Percentiles rank a stretch among this genome's conserved stretches.
Conservation (phyloP, 2,113 vertebrate genomes). For the Saguinus imperator region DNA sequence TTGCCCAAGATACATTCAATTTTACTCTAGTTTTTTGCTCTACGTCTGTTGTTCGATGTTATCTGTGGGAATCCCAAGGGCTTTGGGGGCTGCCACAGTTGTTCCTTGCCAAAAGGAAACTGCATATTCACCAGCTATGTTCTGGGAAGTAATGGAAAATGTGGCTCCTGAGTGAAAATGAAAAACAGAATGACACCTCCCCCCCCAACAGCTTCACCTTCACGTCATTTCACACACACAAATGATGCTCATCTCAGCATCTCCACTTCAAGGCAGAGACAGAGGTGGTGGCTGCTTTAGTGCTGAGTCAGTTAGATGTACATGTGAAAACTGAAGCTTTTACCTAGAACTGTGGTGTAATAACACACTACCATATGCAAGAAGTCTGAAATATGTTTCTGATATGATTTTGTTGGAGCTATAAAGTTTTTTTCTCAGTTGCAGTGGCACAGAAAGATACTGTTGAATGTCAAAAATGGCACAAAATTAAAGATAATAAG, state of each 20-base stretch:
- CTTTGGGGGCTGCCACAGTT: background rate
- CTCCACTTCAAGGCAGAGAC: background rate
- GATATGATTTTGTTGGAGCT: background rate
- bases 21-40: slow-evolving; percentile 39
- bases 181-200: background rate
- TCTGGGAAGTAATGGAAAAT: slow-evolving; percentile 12
- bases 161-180: slow-evolving; percentile 44
- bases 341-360: background rate
- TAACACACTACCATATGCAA: background rate
- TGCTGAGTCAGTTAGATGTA: background rate
- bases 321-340: background rate
- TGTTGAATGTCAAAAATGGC: too few relatives aligned
- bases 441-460: background rate
- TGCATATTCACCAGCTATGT: background rate
- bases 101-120: slow-evolving; percentile 15
- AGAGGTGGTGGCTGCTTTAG: accelerated
- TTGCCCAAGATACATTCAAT: slow-evolving; percentile 26
- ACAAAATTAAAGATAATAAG: background rate
- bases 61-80: background rate
- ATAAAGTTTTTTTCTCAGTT: background rate
- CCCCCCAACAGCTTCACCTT: background rate
- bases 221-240: background rate
- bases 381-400: background rate
- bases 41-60: slow-evolving; percentile 59
- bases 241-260: background rate